These are phyloP conservation scores for Sipunculus nudus DNA, from an alignment of 2,888 invertebrate species.

Conservation along the genomic window DNA sequence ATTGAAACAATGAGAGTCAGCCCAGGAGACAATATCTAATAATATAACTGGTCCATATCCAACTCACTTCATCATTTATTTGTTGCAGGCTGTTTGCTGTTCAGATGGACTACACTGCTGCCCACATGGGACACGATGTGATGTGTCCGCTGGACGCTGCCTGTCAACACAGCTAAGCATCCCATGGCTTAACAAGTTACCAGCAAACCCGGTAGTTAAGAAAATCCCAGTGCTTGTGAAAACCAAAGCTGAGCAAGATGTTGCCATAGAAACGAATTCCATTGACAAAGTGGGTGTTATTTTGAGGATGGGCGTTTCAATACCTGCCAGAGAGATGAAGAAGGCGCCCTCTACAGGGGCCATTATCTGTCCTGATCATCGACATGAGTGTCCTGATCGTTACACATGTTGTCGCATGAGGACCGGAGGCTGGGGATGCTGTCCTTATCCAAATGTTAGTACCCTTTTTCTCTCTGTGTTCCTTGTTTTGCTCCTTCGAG, in stretches of 20 bases:
- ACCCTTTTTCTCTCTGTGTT: background rate
- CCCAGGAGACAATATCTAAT: too few species aligned
- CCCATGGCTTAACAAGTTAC: background rate
- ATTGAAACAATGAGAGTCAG: too few species aligned
- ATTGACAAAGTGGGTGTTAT: too few species aligned
- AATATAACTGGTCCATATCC: too few species aligned
- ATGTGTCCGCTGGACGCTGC: conserved; percentile 29
- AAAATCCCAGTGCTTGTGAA: too few species aligned
- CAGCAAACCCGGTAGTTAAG: too few species aligned
- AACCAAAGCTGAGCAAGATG: too few species aligned
- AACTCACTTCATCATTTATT: too few species aligned
- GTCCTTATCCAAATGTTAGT: conserved; percentile 44
- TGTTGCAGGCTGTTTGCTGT: conserved; percentile 51
- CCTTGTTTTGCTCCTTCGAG: too few species aligned
- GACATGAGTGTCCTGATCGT: conserved; percentile 40
- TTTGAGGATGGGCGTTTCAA: too few species aligned
- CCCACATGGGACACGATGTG: conserved; percentile 46
- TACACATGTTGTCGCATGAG: conserved; percentile 45
- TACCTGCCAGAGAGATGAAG: too few species aligned
- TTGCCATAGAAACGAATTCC: too few species aligned
- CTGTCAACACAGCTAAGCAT: background rate
- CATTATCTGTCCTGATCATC: conserved; percentile 27
- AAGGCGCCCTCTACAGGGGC: background rate
- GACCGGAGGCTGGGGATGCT: conserved; percentile 47
- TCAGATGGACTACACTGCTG: conserved; percentile 56